Evolutionary conservation across 2,113 vertebrate genomes (phyloP).

Genomic region (Heterocephalus glaber): DNA sequence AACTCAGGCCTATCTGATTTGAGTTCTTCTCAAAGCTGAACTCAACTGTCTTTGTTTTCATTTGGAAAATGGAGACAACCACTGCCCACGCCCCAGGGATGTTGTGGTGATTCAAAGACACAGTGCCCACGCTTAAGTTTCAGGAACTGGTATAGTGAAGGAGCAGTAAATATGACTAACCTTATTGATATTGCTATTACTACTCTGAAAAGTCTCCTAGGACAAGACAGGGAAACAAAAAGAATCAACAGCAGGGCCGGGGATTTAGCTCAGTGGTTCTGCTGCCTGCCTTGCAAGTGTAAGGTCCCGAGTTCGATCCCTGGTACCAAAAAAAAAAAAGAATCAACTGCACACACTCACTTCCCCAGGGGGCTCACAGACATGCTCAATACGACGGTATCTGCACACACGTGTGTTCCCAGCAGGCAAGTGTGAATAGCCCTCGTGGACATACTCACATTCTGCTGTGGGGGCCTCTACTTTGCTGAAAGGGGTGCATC

Average conservation of each 20-base stretch:
- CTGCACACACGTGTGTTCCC: background rate
- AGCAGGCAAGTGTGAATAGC: background rate
- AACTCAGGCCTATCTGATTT: background rate
- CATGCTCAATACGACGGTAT: background rate
- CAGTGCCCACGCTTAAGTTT: background rate
- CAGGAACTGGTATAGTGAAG: background rate
- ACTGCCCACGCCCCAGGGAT: background rate
- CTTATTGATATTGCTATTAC: background rate
- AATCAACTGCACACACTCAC: background rate
- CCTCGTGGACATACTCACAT: slow-evolving; percentile 88
- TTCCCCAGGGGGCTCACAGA: background rate
- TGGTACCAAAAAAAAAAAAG: slow-evolving; percentile 9
- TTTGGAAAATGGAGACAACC: background rate
- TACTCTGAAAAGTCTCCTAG: background rate
- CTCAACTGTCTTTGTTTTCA: background rate
- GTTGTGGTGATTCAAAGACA: background rate
- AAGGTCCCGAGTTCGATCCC: no score
- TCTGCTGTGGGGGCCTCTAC: slow-evolving; percentile 92
- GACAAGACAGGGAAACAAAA: background rate
- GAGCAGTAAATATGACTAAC: background rate
- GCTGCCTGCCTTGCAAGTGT: no score
- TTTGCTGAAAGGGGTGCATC: slow-evolving; percentile 88
- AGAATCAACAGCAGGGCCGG: background rate
- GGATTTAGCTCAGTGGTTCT: no score
- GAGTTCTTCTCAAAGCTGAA: background rate